These are phyloP conservation scores for Dallia pectoralis DNA, from an alignment of 2,797 vertebrate genomes.

Conservation along the genomic window DNA sequence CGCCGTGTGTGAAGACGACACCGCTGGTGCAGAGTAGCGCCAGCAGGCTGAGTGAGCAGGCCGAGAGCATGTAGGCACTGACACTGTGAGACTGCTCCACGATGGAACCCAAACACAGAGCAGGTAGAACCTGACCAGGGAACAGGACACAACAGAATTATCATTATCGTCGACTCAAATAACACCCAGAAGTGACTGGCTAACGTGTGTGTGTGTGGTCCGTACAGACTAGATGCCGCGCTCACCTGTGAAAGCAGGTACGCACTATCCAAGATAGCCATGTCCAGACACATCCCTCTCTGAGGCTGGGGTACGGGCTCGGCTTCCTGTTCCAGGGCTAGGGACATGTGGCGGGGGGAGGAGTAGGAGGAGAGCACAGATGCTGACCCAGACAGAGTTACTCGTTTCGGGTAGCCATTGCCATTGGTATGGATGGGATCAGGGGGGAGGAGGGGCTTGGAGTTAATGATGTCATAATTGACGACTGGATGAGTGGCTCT, in stretches of 20 bases:
- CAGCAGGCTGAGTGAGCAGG: conserved; percentile 74
- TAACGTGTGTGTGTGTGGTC: background rate
- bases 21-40: conserved; percentile 80
- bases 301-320: conserved; percentile 31
- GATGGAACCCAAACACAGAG: conserved; percentile 79
- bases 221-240: background rate
- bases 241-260: conserved; percentile 79
- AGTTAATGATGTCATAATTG: background rate
- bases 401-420: conserved; percentile 48
- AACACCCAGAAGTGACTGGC: background rate
- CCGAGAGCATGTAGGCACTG: conserved; percentile 78
- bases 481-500: background rate
- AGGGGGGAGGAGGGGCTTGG: background rate
- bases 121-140: conserved; percentile 70
- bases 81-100: conserved; percentile 82
- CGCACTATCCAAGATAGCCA: conserved; percentile 85
- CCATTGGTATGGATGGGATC: background rate
- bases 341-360: conserved; percentile 57
- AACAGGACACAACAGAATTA: background rate
- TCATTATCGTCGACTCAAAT: background rate
- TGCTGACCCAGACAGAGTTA: background rate
- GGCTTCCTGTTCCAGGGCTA: conserved; percentile 19
- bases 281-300: conserved; percentile 82
- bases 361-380: conserved; percentile 36
- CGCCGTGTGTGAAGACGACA: conserved; percentile 77